Evolutionary conservation across 2,888 invertebrate genomes (phyloP), one percentile per base, ranked within the genome.

Genomic region (Diabrotica balteata): DNA sequence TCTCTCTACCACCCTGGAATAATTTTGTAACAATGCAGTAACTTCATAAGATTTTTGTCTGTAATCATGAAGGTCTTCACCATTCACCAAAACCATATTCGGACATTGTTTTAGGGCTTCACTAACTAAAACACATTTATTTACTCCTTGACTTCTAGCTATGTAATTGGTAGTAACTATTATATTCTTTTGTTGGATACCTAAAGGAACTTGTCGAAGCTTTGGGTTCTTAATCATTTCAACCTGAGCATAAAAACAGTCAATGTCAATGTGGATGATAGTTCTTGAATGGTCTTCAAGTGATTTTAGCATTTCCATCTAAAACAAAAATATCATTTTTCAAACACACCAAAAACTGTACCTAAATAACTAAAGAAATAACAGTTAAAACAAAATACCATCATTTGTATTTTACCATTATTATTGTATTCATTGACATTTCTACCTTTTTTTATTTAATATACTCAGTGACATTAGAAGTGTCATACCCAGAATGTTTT

Each of bases 221-320:
- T 88, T 86, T 4, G 93, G 92, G 81, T 92, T 88, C 74, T 89
- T 88, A 66, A 91, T 82, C 87, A 91, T 92, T 85, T 94, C 94
- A 73, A 94, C 93, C 87, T 94, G 94, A 69, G 94, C 94, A 84
- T 94, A 94, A 84, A 92, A 94, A 82, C 91, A 94, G 82, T 94
- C 94, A 80, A 93, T 86, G 81, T 94, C 94, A 77, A 94, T 86
- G 81, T 94, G 94, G 78, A 94, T 88, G 75, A 94, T 91, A 70
- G 89, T 89, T 78, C 88, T 89, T 63, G 88, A 85, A 83, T 93
- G 93, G 72, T 83, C 78, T 49, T 82, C 79, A 22, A 73, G 50
- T n/a, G 44, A 49, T 10, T 52, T 53, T 10, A 58, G 59, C 42
- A 42, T 50, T 10, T 70, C 69, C 73, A 73, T 73, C 71, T 72